These are phyloP conservation scores for Nixonia krombeini DNA, from an alignment of 1,140 invertebrate genomes.

Conservation along the genomic window DNA sequence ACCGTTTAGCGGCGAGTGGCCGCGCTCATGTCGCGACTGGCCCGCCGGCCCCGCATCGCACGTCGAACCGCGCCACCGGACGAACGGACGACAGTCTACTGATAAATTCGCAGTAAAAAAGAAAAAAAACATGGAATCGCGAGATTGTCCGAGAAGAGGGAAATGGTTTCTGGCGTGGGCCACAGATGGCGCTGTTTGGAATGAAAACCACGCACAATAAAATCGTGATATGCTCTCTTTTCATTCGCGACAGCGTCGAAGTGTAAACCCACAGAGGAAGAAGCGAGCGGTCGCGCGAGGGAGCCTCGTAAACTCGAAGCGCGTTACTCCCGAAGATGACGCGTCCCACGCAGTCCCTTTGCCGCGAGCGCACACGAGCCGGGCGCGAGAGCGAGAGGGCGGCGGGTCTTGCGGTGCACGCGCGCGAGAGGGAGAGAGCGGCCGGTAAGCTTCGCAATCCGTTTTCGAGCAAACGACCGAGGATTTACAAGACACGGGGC, in stretches of 20 bases:
- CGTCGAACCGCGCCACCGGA: no score
- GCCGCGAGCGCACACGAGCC: constrained; percentile 19
- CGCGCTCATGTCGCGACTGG: no score
- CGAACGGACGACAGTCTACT: no score
- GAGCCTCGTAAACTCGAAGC: constrained; percentile 31
- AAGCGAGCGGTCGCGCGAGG: constrained; percentile 18
- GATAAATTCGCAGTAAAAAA: no score
- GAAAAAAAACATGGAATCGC: no score
- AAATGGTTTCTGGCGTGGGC: no score
- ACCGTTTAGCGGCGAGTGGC: no score
- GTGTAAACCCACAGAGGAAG: constrained; percentile 1
- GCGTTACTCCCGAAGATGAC: constrained; percentile 28
- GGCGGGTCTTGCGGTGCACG: neutral
- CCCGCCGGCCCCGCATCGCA: no score
- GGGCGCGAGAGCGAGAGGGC: no score
- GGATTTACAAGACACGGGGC: constrained; percentile 50
- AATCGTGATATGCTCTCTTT: neutral
- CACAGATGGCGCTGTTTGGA: no score
- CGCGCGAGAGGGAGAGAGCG: constrained; percentile 4
- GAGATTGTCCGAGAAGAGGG: no score
- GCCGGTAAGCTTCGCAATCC: constrained; percentile 28
- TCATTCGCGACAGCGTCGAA: neutral
- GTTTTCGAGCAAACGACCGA: constrained; percentile 49
- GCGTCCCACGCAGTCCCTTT: constrained; percentile 35
- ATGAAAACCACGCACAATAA: no score